phyloP scores from a whole-genome alignment of 2,113 vertebrate genomes.

The Stomatorhinus ivindoensis region DNA sequence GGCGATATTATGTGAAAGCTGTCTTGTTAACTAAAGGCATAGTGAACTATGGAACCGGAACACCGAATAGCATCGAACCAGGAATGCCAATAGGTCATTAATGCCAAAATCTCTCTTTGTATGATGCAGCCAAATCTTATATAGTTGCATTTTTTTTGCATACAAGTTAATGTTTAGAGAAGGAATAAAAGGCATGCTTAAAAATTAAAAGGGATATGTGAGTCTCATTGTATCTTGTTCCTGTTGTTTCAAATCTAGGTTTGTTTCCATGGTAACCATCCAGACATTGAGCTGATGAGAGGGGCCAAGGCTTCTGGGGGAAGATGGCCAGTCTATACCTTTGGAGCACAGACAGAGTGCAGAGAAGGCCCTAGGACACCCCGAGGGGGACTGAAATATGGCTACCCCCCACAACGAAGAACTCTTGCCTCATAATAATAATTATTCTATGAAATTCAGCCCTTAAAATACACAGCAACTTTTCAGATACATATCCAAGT shows the following conservation, averaged over 20 bases:
- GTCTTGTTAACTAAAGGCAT: neutral
- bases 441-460: neutral
- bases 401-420: neutral
- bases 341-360: slow-evolving; percentile 10
- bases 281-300: slow-evolving; percentile 61
- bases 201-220: slow-evolving; percentile 52
- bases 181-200: neutral
- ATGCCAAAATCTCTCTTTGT: neutral
- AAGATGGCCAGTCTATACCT: slow-evolving; percentile 58
- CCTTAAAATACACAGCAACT: neutral
- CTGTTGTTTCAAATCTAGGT: slow-evolving; percentile 71
- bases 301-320: slow-evolving; percentile 58
- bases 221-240: slow-evolving; percentile 61
- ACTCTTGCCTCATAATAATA: slow-evolving; percentile 4
- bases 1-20: neutral
- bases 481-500: neutral
- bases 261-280: slow-evolving; percentile 72
- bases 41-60: neutral
- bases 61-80: neutral
- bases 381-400: neutral
- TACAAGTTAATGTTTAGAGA: neutral
- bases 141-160: neutral
- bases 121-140: neutral
- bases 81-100: neutral
- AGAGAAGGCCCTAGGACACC: neutral